Percentiles rank a stretch among this genome's conserved stretches.
Evolutionary conservation across 2,888 invertebrate species (phyloP).

Genomic region (Nasonovia ribisnigri): DNA sequence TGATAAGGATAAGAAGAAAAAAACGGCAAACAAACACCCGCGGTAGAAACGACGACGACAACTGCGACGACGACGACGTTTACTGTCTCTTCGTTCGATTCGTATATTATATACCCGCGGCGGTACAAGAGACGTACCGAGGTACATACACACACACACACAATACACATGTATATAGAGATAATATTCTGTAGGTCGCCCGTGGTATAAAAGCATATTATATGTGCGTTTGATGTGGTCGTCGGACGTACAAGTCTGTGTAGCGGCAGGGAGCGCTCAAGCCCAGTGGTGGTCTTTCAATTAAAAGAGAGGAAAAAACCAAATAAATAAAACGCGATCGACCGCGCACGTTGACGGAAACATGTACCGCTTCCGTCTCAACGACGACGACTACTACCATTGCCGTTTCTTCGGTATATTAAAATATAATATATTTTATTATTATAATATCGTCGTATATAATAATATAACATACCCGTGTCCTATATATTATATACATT

Average conservation of each 20-base stretch:
- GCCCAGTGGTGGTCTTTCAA: conserved; percentile 34
- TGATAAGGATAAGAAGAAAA: conserved; percentile 26
- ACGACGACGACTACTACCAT: not conserved
- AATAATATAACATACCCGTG: not conserved
- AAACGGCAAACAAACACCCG: conserved; percentile 23
- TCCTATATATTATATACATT: not conserved
- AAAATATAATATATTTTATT: not conserved
- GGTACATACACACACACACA: no score
- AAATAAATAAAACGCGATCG: conserved; percentile 12
- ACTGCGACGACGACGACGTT: not conserved
- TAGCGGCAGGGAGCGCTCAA: conserved; percentile 6
- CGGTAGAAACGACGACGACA: not conserved
- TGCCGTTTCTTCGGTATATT: not conserved
- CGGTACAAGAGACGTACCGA: not conserved
- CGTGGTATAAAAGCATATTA: not conserved
- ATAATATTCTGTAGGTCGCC: not conserved
- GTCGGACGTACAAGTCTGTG: not conserved
- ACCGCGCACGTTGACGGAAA: conserved; percentile 24
- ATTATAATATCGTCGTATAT: not conserved
- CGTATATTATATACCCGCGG: conserved; percentile 6
- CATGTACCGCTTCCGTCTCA: conserved; percentile 10
- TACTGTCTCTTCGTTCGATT: conserved; percentile 22
- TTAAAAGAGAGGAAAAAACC: conserved; percentile 18
- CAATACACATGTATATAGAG: not conserved
- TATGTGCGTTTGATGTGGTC: not conserved